Percentiles rank a stretch among this genome's conserved stretches.
These are phyloP conservation scores for Aleadryas rufinucha DNA, from an alignment of 2,113 vertebrate species.

Conservation along the genomic window DNA sequence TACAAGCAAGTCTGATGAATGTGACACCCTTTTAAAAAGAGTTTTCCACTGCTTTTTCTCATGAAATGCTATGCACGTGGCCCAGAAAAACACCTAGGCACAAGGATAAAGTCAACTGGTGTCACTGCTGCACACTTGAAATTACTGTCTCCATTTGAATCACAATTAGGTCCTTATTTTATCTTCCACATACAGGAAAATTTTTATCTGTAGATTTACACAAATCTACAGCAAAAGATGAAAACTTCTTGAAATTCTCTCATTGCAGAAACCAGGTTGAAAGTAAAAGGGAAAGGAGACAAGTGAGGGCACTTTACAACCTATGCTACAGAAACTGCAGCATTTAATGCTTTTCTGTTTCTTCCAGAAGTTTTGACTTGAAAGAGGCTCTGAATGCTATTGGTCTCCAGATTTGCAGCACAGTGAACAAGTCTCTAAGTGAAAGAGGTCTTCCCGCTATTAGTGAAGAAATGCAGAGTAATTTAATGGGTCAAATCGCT, in stretches of 20 bases:
- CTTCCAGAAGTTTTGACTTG: conserved; percentile 80
- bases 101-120: neutral
- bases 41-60: neutral
- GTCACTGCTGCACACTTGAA: neutral
- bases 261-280: neutral
- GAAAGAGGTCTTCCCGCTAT: conserved; percentile 79
- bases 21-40: neutral
- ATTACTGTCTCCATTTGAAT: neutral
- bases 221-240: neutral
- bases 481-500: conserved; percentile 84
- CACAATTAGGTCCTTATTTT: neutral
- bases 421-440: conserved; percentile 82
- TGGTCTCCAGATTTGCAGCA: conserved; percentile 81
- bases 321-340: neutral
- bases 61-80: fast-evolving
- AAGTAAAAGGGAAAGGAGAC: neutral
- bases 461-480: conserved; percentile 75
- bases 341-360: neutral
- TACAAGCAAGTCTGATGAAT: neutral
- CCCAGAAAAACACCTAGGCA: neutral
- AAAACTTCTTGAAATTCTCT: neutral
- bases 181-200: neutral
- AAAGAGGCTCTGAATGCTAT: conserved; percentile 81
- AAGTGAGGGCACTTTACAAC: neutral
- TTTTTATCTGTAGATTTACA: neutral